phyloP scores from a whole-genome alignment of 23 tunicate species.

The Ascidia mentula region DNA sequence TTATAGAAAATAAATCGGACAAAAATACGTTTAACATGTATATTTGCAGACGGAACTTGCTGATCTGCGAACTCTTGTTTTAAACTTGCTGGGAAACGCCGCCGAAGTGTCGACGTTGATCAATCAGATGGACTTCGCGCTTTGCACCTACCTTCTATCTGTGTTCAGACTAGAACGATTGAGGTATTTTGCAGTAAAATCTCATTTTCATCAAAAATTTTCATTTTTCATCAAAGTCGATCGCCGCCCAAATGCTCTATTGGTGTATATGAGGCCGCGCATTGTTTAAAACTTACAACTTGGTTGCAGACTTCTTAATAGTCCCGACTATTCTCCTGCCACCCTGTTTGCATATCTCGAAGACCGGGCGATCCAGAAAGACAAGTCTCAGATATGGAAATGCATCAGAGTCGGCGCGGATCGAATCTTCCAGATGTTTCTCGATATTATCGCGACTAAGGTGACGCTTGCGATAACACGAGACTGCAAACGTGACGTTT shows the following conservation, averaged over 20 bases:
- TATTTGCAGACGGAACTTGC: conserved; percentile 52
- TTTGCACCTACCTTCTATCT: conserved; percentile 87
- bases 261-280: not conserved
- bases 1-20: not conserved
- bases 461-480: too few relatives aligned
- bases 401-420: conserved; percentile 72
- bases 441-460: conserved; percentile 44
- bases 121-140: conserved; percentile 80
- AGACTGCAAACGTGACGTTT: too few relatives aligned
- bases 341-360: conserved; percentile 72
- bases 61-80: conserved; percentile 28
- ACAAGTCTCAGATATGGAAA: conserved; percentile 86
- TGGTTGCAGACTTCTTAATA: conserved; percentile 52
- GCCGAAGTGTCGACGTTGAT: conserved; percentile 38
- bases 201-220: too few relatives aligned
- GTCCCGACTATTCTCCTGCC: conserved; percentile 44
- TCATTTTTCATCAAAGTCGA: not conserved
- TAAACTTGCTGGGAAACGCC: conserved; percentile 45
- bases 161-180: conserved; percentile 67
- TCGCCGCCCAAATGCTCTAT: not conserved
- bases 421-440: conserved; percentile 49
- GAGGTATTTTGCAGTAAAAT: conserved; percentile 26
- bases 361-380: conserved; percentile 73
- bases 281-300: not conserved
- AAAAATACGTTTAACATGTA: not conserved